Evolutionary conservation across 1,140 invertebrate species (phyloP), one percentile per base, ranked within the genome.

Genomic region (Habropoda laboriosa): DNA sequence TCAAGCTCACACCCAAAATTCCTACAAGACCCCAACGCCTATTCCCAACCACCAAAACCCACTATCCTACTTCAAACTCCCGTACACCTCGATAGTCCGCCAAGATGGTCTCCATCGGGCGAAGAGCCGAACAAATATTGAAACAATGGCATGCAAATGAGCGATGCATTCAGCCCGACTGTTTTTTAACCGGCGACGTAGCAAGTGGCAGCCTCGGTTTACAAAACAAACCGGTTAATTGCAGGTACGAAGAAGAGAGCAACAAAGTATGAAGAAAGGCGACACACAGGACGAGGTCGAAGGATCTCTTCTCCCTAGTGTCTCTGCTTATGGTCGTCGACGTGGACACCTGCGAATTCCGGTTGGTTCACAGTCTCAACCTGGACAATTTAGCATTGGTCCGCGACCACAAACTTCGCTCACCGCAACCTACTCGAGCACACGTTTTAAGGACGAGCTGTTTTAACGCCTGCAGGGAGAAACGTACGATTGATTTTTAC

Each of bases 171-270:
- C 73, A 40, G 16, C 30, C 30, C 27, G 18, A 64, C 35, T 32
- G 30, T 51, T 35, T 66, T 40, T 27, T 24, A 21, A 8, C 58
- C 5, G 21, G 27, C 68, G 10, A 27, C 55, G 53, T 53, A n/a
- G 49, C 38, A 58, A 72, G 68, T 72, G 68, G 68, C 24, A 32
- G 58, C 30, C 35, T 75, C 60, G 60, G 73, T 75, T 75, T 66
- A 18, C 73, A 75, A 76, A 67, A 76, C 73, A 57, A 67, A 76
- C 73, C 73, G 73, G 73, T 76, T 76, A 76, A 76, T 76, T 76
- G 49, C 73, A 64, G 45, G 24, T 24, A 32, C 38, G 18, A 68
- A 64, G 32, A 24, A 21, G 49, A 38, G 10, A 38, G 8, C 16
- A 27, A 38, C 27, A 10, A 21, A 60, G 21, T 38, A 38, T 2